Conservation (phyloP, 2,113 vertebrate genomes). For the Cyanoramphus novaezelandiae region DNA sequence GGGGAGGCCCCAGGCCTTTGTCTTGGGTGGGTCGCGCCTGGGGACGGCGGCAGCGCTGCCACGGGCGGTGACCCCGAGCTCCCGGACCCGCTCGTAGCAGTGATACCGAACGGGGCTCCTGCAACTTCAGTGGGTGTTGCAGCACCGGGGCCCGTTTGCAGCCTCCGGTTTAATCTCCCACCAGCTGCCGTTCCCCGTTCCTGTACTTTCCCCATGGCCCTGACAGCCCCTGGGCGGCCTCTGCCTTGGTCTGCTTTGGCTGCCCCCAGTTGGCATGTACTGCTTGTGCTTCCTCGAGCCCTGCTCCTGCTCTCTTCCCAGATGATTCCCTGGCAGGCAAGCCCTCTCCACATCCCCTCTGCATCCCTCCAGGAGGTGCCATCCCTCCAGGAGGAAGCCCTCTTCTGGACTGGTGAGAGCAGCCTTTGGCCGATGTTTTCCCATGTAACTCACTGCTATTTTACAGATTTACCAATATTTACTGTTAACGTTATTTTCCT, state of each 20-base stretch:
- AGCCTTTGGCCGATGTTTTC: background rate
- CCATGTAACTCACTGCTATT: background rate
- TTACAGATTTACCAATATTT: background rate
- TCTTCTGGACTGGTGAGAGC: background rate
- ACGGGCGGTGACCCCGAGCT: background rate
- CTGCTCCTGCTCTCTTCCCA: background rate
- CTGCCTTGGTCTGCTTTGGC: background rate
- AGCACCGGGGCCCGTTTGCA: background rate
- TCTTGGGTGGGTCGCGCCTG: background rate
- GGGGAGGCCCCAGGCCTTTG: background rate
- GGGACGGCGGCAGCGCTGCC: background rate
- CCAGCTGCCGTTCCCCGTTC: background rate
- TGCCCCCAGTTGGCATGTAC: rapidly evolving
- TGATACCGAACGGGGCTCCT: no score
- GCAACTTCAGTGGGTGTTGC: background rate
- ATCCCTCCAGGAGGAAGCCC: background rate
- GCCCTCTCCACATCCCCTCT: no score
- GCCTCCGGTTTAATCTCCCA: background rate
- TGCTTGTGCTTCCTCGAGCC: background rate
- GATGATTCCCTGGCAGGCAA: background rate
- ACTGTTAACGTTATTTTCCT: background rate
- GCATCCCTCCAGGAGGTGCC: background rate
- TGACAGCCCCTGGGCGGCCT: background rate
- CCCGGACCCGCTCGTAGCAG: background rate
- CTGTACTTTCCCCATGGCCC: background rate